Evolutionary conservation across 2,888 invertebrate genomes (phyloP), one percentile per base, ranked within the genome.

Genomic region (Camponotus fellah): DNA sequence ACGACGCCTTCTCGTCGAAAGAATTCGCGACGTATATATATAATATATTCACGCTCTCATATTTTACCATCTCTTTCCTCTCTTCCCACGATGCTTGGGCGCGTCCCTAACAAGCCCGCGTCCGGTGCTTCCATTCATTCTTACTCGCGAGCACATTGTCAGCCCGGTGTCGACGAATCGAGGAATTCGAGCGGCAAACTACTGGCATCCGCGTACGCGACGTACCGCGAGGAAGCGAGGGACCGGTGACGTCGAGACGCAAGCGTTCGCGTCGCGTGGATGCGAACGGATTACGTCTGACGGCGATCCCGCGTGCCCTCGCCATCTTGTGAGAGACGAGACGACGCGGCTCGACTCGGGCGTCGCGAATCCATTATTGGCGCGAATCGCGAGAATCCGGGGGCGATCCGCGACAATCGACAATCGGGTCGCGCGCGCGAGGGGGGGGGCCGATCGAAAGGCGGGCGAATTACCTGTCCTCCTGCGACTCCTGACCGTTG

Each of bases 401-500:
- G 53, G 26, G 75, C 81, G 43, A 10, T 37, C 58, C 40, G 46
- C 64, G 21, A 79, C 72, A 65, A 74, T 68, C 34, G 43, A 74
- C 43, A 62, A 82, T 26, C 75, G n/a, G 40, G 37, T 43, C 32
- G 32, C 6, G 37, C 26, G 26, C 26, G 26, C 26, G 64, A 62
- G 60, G 21, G 21, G 65, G 60, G 21, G 21, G 68, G 75, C 26
- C 26, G 87, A 88, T 82, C 87, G 87, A 83, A 82, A 17, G 17
- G 10, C 17, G 14, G 2, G 12, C 3, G 14, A 77, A 14, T 94
- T 95, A 95, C 95, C 95, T 95, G 92, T 95, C 95, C 88, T 95
- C 95, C 85, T 95, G 94, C 49, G 94, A 93, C 80, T 95, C 95
- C 90, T 94, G 94, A 89, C 97, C 97, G 95, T 97, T 96, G 94